phyloP scores from a whole-genome alignment of 2,113 vertebrate genomes.

The Empidonax traillii region DNA sequence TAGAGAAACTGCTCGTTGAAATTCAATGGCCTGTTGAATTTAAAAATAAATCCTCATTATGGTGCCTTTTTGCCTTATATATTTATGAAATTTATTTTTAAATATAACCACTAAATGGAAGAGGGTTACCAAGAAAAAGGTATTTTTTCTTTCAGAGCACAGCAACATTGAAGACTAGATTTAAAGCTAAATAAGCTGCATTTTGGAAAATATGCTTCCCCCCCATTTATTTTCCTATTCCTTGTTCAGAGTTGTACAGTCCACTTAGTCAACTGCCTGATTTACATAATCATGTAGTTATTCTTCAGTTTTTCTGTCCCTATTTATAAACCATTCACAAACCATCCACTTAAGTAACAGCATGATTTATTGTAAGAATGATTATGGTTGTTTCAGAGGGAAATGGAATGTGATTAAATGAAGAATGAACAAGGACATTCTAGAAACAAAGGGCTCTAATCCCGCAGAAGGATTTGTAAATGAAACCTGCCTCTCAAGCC shows the following conservation, averaged over 20 bases:
- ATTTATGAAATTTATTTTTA: conserved; percentile 7
- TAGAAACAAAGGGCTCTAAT: conserved; percentile 28
- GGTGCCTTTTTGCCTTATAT: not conserved
- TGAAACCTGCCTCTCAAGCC: conserved; percentile 7
- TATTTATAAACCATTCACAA: conserved; percentile 60
- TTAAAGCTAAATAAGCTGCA: conserved; percentile 22
- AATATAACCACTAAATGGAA: not conserved
- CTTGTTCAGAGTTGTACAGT: conserved; percentile 30
- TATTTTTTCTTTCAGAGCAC: not conserved
- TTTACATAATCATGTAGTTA: conserved; percentile 55
- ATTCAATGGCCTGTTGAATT: conserved; percentile 30
- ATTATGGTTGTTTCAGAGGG: conserved; percentile 32
- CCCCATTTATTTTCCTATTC: not conserved
- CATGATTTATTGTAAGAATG: conserved; percentile 40
- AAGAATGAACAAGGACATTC: conserved; percentile 51
- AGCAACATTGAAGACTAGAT: not conserved
- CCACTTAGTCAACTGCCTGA: conserved; percentile 18
- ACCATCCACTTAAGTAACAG: conserved; percentile 53
- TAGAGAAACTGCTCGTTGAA: not conserved
- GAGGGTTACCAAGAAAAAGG: not conserved
- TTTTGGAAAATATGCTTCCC: not conserved
- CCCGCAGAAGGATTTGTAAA: conserved; percentile 4
- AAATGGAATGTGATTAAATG: conserved; percentile 49
- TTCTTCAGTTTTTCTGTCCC: conserved; percentile 54
- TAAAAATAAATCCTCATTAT: conserved; percentile 49